Base-by-base conservation (phyloP, 2,888 invertebrate species). In the Cloeon dipterum region DNA sequence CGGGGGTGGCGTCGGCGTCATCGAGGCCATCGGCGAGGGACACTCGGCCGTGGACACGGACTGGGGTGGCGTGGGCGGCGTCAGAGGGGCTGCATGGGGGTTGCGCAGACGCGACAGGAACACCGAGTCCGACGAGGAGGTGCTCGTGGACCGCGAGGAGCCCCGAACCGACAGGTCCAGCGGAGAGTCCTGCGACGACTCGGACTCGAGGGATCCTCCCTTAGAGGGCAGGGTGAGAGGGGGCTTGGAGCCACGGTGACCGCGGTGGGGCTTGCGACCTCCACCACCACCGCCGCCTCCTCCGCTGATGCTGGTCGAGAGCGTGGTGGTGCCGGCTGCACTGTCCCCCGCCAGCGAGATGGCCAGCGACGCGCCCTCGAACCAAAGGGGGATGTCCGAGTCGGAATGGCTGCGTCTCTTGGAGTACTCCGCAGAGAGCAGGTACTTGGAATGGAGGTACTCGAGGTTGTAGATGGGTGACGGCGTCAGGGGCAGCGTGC, bases 161-260 rank as follows among this genome's bases (percentile, higher is more conserved):
- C 67, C 59, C 49, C 75, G 79, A 58, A 82, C 66, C 14, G 83
- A 83, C 26, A 88, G 62, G 55, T 89, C 88, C 40, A 89, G 59
- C 1, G 88, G 88, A 3, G 70, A 75, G 43, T 86, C 85, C 51
- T 85, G 83, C 0, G 59, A 54, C 20, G 52, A 49, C 38, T 62
- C 61, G 17, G 64, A 62, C 44, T 68, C 68, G 19, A 64, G 46
- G 7, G 63, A 64, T 4, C 63, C 61, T 40, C 52, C 51, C 41
- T 59, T 58, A 26, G 46, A 46, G 18, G 55, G 35, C 50, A 47
- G 29, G 46, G 3, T 49, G 19, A 41, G 33, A 10, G 45, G 42
- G 17, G 38, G 41, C 14, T 47, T 47, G 19, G 47, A 43, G 18
- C 42, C 25, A 14, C 44, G 47, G 5, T 7, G 29, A n/a, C 23